Base-by-base conservation (phyloP, 2,797 vertebrate species). In the Manis javanica region DNA sequence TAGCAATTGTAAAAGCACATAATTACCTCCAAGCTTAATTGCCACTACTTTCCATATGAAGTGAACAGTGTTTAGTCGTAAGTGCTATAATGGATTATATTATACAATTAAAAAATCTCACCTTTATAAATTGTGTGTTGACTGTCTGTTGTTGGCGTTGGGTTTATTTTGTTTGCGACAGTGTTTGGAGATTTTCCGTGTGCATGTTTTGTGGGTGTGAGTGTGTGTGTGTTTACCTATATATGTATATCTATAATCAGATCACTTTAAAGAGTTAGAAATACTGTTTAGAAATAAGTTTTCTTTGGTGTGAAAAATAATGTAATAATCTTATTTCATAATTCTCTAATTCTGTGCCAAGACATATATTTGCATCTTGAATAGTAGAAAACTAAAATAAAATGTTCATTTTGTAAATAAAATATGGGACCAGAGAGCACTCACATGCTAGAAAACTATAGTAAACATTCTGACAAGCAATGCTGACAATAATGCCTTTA, bases 1-100 rank as follows among this genome's bases (percentile, higher is more conserved):
- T 92, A 91, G 87, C 89, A 75, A 93, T 97, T 96, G 72, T 97
- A 94, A 93, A 93, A 96, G 72, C 72, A 90, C 75, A 69, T 93
- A 97, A 96, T 97, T 96, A 96, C 86, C 75, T 94, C 21, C 2
- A 72, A 81, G 74, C 72, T 88, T 96, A 96, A 93, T 96, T 95
- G 84, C 75, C 29, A 85, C 75, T 68, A 49, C 71, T 96, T 90
- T 92, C 66, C 77, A 26, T 84, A 71, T 81, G 82, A 94, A 92
- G 51, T 61, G 26, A 94, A 87, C 29, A 42, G 31, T 84, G 51
- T 94, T 96, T 91, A 91, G 71, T 91, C 4, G 5, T 81, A 83
- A 91, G 53, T 87, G 11, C 71, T 92, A n/a, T 51, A 84, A 78
- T 91, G 87, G 51, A 71, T 78, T 93, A 75, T 61, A 59, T 77